phyloP scores from a whole-genome alignment of 2,888 invertebrate species.

The Calliopum simillimum region DNA sequence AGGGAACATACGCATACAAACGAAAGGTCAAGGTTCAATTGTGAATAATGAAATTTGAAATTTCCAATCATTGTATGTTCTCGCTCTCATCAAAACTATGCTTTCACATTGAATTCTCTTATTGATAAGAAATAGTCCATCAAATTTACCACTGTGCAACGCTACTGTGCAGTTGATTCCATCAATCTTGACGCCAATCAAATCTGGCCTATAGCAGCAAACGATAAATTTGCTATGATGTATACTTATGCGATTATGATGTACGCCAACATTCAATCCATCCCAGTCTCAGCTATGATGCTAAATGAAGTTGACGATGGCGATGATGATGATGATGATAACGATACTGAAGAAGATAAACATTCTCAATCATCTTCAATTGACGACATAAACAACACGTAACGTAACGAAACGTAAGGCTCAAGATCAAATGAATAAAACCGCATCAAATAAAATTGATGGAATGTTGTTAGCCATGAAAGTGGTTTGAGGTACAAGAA shows the following conservation, averaged over 20 bases:
- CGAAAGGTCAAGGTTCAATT: background rate
- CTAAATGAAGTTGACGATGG: conserved; percentile 16
- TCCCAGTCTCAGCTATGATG: background rate
- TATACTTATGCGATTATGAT: conserved; percentile 14
- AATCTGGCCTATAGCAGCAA: conserved; percentile 23
- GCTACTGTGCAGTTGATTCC: background rate
- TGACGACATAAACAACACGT: conserved; percentile 21
- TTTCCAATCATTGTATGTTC: too few relatives aligned
- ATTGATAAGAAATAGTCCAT: background rate
- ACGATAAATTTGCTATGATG: conserved; percentile 19
- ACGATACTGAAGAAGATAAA: conserved; percentile 31
- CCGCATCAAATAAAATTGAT: conserved; percentile 27
- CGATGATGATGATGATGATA: conserved; percentile 12
- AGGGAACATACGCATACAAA: background rate
- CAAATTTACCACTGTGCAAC: background rate
- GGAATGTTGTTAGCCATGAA: background rate
- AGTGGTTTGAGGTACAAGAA: background rate
- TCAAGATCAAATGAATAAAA: conserved; percentile 26
- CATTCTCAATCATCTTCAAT: conserved; percentile 34
- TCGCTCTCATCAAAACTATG: too few relatives aligned
- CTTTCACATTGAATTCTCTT: too few relatives aligned
- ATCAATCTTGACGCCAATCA: conserved; percentile 16
- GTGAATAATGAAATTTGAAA: too few relatives aligned
- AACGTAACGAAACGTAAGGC: background rate
- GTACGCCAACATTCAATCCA: conserved; percentile 3